Base-by-base conservation (phyloP, 2,113 vertebrate genomes). In the Oenanthe melanoleuca region DNA sequence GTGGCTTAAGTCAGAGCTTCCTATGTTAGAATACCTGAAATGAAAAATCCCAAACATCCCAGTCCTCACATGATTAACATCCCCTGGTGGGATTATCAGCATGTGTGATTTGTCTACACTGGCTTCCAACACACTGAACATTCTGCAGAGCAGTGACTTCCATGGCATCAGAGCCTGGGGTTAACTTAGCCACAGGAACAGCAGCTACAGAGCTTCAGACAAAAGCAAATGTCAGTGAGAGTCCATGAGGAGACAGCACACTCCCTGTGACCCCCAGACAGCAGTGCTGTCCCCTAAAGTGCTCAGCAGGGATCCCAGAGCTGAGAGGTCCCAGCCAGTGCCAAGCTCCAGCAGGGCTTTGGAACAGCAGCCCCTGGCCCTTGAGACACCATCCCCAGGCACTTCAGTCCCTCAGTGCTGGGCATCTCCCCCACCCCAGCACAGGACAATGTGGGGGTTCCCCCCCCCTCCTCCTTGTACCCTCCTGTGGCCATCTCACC, bases 1-100 rank as follows among this genome's bases (percentile, higher is more conserved):
- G 59, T 47, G 91, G 70, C 70, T 94, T 88, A 85, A 87, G 14
- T 84, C 80, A 64, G 42, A 93, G 66, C 40, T 88, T 92, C 86
- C 89, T 72, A 49, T 12, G 28, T 22, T 11, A 92, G 90, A 86
- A 81, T 38, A 80, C 44, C 71, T 92, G 90, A 73, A 94, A 79
- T 52, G 40, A 70, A 57, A 37, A n/a, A 12, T 24, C 50, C 86
- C 88, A 74, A 64, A 59, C 71, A 77, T 40, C 52, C 23, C 1
- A 34, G 42, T 75, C 61, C 69, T n/a, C 55, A 70, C 78, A 73
- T 47, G 74, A 93, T 82, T 59, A 11, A 38, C 20, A 44, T 12
- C 89, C 66, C 42, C 78, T 7, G 38, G 5, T 22, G 60, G 78
- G 87, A 67, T 33, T 60, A 42, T 60, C 34, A 71, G 73, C 12